Evolutionary conservation across 2,797 vertebrate species (phyloP).

Genomic region (Petrocephalus schoutedeni): DNA sequence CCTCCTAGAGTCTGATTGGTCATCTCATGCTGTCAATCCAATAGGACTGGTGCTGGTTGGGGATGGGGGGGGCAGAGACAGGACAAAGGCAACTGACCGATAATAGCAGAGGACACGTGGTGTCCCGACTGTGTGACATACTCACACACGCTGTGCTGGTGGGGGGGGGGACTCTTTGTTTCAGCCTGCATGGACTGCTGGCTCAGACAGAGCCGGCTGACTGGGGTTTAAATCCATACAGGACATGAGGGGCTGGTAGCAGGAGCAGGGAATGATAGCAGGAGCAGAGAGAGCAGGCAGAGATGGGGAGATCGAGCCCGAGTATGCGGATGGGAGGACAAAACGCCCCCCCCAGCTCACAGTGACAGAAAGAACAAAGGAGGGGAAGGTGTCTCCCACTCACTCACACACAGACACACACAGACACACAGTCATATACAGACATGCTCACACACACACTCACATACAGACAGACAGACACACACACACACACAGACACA

Average conservation of each 20-base stretch:
- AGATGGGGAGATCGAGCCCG: neutral
- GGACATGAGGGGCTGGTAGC: neutral
- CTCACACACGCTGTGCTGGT: neutral
- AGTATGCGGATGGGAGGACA: neutral
- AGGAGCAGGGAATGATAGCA: neutral
- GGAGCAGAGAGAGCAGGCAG: neutral
- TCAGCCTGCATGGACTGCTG: neutral
- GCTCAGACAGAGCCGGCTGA: neutral
- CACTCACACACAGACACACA: slow-evolving; percentile 23
- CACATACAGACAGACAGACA: slow-evolving; percentile 31
- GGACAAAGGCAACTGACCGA: slow-evolving; percentile 28
- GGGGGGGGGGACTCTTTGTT: neutral
- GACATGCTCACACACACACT: slow-evolving; percentile 21
- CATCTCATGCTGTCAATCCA: slow-evolving; percentile 35
- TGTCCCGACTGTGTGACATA: neutral
- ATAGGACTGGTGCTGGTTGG: slow-evolving; percentile 24
- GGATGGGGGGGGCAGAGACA: neutral
- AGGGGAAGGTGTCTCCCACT: neutral
- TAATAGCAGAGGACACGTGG: slow-evolving; percentile 3
- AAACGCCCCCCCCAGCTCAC: neutral
- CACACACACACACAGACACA: slow-evolving; percentile 22
- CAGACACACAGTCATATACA: slow-evolving; percentile 19
- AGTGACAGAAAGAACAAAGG: neutral
- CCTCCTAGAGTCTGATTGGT: slow-evolving; percentile 44
- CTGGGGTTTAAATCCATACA: neutral